Conservation (phyloP, 2,797 vertebrate genomes). For the Masticophis lateralis region DNA sequence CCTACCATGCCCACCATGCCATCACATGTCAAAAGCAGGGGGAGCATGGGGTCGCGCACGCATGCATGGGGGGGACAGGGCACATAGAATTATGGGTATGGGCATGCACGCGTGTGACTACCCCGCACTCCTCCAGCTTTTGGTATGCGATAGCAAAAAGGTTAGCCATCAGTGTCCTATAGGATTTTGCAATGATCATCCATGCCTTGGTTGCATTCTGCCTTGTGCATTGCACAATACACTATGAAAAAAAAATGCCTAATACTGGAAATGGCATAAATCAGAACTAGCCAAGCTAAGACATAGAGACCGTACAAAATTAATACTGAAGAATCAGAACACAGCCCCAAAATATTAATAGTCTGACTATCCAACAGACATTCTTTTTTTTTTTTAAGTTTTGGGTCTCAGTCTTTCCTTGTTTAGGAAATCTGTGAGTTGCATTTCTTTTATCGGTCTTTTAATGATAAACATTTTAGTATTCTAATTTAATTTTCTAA, state of each 20-base stretch:
- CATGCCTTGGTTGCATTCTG: background rate
- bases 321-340: background rate
- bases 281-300: too few relatives aligned
- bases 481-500: background rate
- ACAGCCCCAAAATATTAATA: background rate
- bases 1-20: too few relatives aligned
- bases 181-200: background rate
- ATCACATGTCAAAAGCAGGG: too few relatives aligned
- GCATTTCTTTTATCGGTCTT: background rate
- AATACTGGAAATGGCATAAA: background rate
- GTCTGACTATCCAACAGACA: background rate
- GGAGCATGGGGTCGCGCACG: too few relatives aligned
- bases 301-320: background rate
- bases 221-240: background rate
- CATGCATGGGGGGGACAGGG: too few relatives aligned
- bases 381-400: background rate
- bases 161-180: background rate
- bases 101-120: too few relatives aligned
- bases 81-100: too few relatives aligned
- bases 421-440: background rate
- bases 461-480: background rate
- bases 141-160: too few relatives aligned
- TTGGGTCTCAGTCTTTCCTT: background rate
- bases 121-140: too few relatives aligned
- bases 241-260: background rate